A percentile compares a stretch with the other conserved stretches of the same genome.
These are phyloP conservation scores for Mionectes macconnelli DNA, from an alignment of 2,113 vertebrate genomes.

Conservation along the genomic window DNA sequence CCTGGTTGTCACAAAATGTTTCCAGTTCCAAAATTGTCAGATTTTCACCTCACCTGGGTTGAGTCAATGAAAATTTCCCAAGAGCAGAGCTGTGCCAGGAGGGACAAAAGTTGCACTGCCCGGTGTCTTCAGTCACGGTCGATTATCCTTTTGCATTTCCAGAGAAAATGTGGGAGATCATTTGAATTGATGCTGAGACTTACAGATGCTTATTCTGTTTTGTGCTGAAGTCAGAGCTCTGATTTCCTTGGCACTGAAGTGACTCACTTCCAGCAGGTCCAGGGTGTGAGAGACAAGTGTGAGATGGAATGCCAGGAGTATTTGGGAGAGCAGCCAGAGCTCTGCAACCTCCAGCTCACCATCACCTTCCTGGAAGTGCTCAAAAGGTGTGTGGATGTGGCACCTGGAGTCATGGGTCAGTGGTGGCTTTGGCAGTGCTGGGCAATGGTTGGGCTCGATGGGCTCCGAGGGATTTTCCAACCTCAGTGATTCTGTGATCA, in stretches of 20 bases:
- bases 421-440: background rate
- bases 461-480: background rate
- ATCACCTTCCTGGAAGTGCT: rapidly evolving
- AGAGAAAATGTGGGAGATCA: rapidly evolving
- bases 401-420: rapidly evolving
- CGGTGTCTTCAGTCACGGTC: no score
- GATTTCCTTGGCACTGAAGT: background rate
- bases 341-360: background rate
- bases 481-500: background rate
- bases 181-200: background rate
- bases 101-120: background rate
- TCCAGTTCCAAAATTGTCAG: background rate
- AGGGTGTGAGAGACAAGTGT: rapidly evolving
- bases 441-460: background rate
- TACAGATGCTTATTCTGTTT: rapidly evolving
- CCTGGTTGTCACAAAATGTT: background rate
- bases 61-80: rapidly evolving
- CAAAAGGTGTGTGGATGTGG: background rate
- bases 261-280: rapidly evolving
- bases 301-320: rapidly evolving
- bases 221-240: rapidly evolving
- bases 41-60: background rate
- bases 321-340: background rate
- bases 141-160: no score
- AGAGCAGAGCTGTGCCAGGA: background rate